Percentiles rank a stretch among this genome's conserved stretches.
Conservation (phyloP, 1,140 invertebrate genomes). For the Geopemphigus sp. region DNA sequence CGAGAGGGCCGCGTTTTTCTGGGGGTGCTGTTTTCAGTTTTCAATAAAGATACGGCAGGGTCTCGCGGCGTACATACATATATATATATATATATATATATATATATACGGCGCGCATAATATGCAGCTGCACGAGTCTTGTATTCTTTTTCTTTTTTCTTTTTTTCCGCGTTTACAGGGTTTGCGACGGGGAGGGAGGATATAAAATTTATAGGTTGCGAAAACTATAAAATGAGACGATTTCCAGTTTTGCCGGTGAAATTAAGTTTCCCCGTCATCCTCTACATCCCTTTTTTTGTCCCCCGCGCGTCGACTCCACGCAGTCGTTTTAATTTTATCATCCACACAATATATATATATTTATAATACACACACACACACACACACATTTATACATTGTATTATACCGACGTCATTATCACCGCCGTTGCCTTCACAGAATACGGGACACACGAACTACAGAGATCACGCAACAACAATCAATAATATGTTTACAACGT, state of each 20-base stretch:
- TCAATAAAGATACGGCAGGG: slow-evolving; percentile 48
- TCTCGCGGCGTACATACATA: slow-evolving; percentile 17
- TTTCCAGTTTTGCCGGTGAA: slow-evolving; percentile 46
- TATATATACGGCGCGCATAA: too few relatives aligned
- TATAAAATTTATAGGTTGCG: slow-evolving; percentile 50
- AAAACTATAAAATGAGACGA: slow-evolving; percentile 50
- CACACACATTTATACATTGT: background rate
- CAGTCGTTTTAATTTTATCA: slow-evolving; percentile 39
- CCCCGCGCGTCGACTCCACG: background rate
- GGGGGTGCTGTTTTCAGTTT: slow-evolving; percentile 49
- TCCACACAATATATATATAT: background rate
- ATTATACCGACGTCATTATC: background rate
- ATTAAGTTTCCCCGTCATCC: slow-evolving; percentile 44
- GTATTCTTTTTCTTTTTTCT: slow-evolving; percentile 23
- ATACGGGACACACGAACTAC: too few relatives aligned
- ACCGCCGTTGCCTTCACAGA: background rate
- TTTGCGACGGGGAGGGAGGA: background rate
- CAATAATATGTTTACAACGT: slow-evolving; percentile 11
- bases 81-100: too few relatives aligned
- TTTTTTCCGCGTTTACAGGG: background rate
- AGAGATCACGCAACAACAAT: background rate
- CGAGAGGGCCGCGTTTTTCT: slow-evolving; percentile 36
- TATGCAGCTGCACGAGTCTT: slow-evolving; percentile 47
- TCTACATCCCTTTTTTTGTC: background rate
- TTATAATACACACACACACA: background rate